Percentiles rank a stretch among this genome's conserved stretches.
Evolutionary conservation across 2,888 invertebrate genomes (phyloP).

Genomic region (Harpagoxenus sublaevis): DNA sequence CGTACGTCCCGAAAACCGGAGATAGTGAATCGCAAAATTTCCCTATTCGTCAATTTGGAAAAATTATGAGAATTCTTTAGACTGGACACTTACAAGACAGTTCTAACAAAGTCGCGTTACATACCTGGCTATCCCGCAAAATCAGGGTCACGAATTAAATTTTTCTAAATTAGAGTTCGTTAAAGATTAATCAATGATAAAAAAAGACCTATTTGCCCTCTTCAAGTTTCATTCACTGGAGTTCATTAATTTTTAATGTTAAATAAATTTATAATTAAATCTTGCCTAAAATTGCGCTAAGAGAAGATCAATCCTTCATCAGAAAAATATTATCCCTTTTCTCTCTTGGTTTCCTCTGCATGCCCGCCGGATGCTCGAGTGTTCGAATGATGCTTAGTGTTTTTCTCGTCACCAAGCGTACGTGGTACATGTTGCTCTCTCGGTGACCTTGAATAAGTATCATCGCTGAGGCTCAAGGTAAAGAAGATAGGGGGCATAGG

Average conservation of each 20-base stretch:
- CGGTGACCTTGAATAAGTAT: slow-evolving; percentile 50
- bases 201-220: neutral
- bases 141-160: neutral
- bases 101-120: neutral
- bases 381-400: slow-evolving; percentile 33
- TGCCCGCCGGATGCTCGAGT: neutral
- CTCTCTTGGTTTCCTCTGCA: neutral
- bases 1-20: neutral
- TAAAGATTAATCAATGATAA: slow-evolving; percentile 6
- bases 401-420: neutral
- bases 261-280: slow-evolving; percentile 20
- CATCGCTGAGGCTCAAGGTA: slow-evolving; percentile 42
- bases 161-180: neutral
- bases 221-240: neutral
- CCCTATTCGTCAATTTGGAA: neutral
- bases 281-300: slow-evolving; percentile 17
- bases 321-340: neutral
- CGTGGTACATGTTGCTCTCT: slow-evolving; percentile 40
- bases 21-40: neutral
- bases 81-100: no score
- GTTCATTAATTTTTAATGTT: neutral
- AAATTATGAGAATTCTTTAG: neutral
- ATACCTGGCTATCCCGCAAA: neutral
- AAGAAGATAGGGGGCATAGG: slow-evolving; percentile 16
- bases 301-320: neutral